Conservation (phyloP, 2,888 invertebrate species). For the Tipula helvola region DNA sequence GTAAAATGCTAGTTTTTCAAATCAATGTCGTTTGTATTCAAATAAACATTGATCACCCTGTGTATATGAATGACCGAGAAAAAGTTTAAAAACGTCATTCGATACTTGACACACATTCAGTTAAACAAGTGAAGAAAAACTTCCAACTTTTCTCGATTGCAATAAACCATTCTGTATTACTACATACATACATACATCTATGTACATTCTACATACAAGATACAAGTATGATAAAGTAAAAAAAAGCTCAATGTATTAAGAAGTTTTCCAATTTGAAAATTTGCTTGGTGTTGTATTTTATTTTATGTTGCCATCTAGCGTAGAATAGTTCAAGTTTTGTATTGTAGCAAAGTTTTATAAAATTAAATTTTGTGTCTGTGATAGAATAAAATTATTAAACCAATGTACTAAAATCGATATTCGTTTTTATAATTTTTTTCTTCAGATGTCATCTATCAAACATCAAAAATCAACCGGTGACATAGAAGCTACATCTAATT, state of each 20-base stretch:
- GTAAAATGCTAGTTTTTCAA: no score
- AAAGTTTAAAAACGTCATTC: no score
- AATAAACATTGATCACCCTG: no score
- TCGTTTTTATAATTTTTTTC: background rate
- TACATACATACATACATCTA: no score
- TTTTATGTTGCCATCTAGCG: background rate
- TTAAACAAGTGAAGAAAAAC: no score
- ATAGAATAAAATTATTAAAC: background rate
- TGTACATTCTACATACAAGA: no score
- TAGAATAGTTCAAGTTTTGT: background rate
- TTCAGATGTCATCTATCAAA: background rate
- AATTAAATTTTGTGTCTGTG: background rate
- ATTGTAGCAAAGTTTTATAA: background rate
- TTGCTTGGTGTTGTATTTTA: background rate
- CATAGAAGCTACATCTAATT: slow-evolving; percentile 43
- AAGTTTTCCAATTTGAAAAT: background rate
- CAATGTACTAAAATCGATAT: background rate
- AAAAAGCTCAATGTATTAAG: background rate
- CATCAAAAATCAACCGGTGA: slow-evolving; percentile 6
- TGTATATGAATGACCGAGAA: no score
- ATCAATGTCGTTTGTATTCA: no score
- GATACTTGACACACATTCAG: no score
- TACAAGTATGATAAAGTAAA: no score
- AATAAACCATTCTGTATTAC: no score
- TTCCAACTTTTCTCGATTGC: no score